Conservation (phyloP, 2,113 vertebrate genomes). For the Cyprinodon variegatus region DNA sequence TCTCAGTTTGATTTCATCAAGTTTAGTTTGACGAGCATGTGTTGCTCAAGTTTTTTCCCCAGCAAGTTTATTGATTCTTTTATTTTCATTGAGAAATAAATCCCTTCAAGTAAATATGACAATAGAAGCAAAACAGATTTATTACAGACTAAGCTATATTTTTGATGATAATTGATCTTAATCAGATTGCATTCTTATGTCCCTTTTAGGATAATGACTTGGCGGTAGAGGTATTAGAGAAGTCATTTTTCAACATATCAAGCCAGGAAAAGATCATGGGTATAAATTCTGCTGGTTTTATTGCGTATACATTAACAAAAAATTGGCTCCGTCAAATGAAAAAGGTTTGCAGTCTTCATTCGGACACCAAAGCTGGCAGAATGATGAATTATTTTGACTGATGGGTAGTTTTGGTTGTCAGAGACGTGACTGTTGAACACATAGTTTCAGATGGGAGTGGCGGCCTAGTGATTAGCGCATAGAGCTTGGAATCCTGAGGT, state of each 20-base stretch:
- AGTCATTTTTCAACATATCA: too few relatives aligned
- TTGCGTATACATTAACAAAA: conserved; percentile 24
- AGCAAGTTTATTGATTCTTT: not conserved
- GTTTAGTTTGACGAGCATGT: not conserved
- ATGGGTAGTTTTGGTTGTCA: conserved; percentile 34
- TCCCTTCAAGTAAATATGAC: not conserved
- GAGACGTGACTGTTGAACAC: conserved; percentile 18
- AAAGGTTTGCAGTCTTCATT: conserved; percentile 27
- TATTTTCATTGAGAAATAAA: not conserved
- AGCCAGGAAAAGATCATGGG: too few relatives aligned
- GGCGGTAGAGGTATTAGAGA: too few relatives aligned
- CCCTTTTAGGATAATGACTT: not conserved
- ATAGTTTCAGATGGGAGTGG: too few relatives aligned
- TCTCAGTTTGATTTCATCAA: not conserved
- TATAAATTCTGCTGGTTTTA: too few relatives aligned
- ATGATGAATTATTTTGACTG: conserved; percentile 41
- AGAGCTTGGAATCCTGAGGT: too few relatives aligned
- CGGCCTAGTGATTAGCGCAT: too few relatives aligned
- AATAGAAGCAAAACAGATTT: not conserved
- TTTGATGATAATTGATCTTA: not conserved
- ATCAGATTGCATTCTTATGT: not conserved
- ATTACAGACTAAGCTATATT: not conserved
- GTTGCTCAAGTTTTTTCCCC: not conserved
- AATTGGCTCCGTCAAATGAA: not conserved
- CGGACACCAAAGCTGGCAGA: conserved; percentile 35